phyloP scores from a whole-genome alignment of 2,113 vertebrate genomes.

The Xenopus borealis region DNA sequence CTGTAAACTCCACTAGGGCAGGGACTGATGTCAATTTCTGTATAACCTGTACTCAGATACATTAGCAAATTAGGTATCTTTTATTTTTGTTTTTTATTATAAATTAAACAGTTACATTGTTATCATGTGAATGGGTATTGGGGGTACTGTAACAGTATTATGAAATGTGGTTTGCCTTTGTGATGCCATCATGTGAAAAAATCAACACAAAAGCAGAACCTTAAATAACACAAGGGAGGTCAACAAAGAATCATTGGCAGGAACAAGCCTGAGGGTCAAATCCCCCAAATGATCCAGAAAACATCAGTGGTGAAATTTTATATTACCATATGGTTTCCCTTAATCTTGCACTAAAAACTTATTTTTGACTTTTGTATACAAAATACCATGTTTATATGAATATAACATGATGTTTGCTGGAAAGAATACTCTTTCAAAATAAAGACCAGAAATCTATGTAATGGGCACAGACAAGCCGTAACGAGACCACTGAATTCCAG shows the following conservation, averaged over 20 bases:
- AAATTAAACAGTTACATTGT: too few species aligned
- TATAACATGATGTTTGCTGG: conserved; percentile 69
- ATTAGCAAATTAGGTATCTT: too few species aligned
- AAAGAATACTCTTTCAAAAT: conserved; percentile 76
- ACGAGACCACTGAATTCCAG: conserved; percentile 85
- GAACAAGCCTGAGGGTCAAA: conserved; percentile 11
- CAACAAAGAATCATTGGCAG: conserved; percentile 41
- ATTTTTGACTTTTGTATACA: conserved; percentile 69
- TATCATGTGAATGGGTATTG: too few species aligned
- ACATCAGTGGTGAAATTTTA: conserved; percentile 53
- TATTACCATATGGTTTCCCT: conserved; percentile 78
- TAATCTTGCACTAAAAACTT: conserved; percentile 82
- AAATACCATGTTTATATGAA: conserved; percentile 64
- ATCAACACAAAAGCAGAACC: too few species aligned
- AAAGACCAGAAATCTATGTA: conserved; percentile 84
- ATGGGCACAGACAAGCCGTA: conserved; percentile 91
- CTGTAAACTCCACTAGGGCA: too few species aligned
- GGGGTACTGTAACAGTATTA: too few species aligned
- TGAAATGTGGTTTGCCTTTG: too few species aligned
- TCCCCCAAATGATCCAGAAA: conserved; percentile 37
- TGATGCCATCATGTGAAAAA: too few species aligned
- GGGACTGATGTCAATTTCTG: too few species aligned
- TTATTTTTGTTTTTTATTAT: too few species aligned
- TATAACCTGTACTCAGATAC: too few species aligned
- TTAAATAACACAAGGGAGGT: conserved; percentile 20